Evolutionary conservation across 2,113 vertebrate species (phyloP), one percentile per base, ranked within the genome.

Genomic region (Callaeas wilsoni): DNA sequence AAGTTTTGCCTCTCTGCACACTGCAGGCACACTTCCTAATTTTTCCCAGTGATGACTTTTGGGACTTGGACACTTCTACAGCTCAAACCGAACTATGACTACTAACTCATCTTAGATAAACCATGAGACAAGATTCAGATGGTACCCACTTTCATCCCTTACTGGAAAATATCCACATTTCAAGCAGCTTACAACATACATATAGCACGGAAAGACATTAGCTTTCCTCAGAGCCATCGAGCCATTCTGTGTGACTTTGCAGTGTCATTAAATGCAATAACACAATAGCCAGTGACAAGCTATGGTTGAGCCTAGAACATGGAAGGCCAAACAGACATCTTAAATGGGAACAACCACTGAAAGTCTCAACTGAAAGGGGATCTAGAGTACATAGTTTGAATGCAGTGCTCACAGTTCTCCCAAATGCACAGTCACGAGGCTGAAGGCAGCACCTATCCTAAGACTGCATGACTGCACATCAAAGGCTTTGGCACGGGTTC

Each of bases 351-450:
- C 18, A 67, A 70, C 67, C 12, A 71, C 16, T 3, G 0, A 8
- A 71, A 68, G 13, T 39, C 49, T 59, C 91, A 69, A 4, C 4
- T 29, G 32, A 60, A 75, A n/a, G 33, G 17, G 32, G 16, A 89
- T 46, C 39, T 60, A 39, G 9, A 67, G 25, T 6, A 14, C 25
- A 12, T 1, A 50, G 70, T 20, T 53, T 46, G 52, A 41, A 65
- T 7, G 17, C 50, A 42, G 17, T 3, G 19, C 60, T 81, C 68
- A 16, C 35, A 67, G 27, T 32, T 46, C 49, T 86, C 56, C 39
- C 49, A 64, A 44, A 60, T 18, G 5, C 65, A 53, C 8, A 12
- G 47, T 23, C 47, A 39, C 0, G 0, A 73, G 41, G 35, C 44
- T 13, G 2, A 84, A 59, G 49, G 33, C 2, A 4, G 49, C 35